These are phyloP conservation scores for Perognathus longimembris DNA, from an alignment of 2,113 vertebrate genomes.

Conservation along the genomic window DNA sequence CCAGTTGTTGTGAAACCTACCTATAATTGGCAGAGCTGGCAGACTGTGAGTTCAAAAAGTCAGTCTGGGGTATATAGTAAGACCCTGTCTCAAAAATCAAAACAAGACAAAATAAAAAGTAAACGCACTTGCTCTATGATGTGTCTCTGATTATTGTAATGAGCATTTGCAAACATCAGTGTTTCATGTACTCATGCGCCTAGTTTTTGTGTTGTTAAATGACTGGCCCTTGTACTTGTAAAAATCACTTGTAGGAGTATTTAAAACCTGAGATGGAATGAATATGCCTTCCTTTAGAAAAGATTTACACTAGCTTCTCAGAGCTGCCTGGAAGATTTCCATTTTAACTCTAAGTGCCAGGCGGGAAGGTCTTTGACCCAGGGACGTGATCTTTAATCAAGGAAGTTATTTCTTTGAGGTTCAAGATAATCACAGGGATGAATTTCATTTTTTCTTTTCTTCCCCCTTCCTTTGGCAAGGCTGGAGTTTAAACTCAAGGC, in stretches of 20 bases:
- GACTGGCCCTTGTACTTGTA: background rate
- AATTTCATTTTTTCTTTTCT: background rate
- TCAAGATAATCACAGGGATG: background rate
- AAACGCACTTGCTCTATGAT: background rate
- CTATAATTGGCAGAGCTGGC: too few species aligned
- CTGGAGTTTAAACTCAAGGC: too few species aligned
- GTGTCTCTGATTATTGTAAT: background rate
- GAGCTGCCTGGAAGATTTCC: background rate
- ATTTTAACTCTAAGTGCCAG: background rate
- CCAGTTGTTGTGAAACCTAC: too few species aligned
- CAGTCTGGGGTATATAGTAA: too few species aligned
- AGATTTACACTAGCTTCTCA: slow-evolving; percentile 8
- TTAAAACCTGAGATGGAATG: background rate
- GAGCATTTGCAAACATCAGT: background rate
- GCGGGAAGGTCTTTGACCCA: too few species aligned
- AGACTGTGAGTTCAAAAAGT: too few species aligned
- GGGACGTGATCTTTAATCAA: background rate
- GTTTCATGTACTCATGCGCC: background rate
- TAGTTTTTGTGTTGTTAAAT: background rate
- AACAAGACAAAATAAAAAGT: too few species aligned
- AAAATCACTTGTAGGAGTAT: slow-evolving; percentile 13
- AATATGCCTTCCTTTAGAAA: background rate
- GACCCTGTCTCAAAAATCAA: too few species aligned
- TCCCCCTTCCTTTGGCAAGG: too few species aligned
- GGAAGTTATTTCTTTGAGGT: background rate